Evolutionary conservation across 2,113 vertebrate species (phyloP).

Genomic region (Xyrauchen texanus): DNA sequence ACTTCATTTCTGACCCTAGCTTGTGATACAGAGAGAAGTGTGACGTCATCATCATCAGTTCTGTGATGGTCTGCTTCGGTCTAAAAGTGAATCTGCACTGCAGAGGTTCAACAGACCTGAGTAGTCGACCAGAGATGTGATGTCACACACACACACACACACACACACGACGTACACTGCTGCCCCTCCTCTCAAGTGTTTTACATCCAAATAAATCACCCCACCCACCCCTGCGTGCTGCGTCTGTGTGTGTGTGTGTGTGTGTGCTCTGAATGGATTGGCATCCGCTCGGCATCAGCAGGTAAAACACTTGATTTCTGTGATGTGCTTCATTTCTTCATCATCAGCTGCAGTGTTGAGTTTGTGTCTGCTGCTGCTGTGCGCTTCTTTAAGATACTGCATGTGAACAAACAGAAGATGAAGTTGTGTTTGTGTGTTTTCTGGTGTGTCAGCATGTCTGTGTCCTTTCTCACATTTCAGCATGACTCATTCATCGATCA

Average conservation of each 20-base stretch:
- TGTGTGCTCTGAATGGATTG: slow-evolving; percentile 30
- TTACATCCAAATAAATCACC: no score
- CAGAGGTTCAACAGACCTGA: slow-evolving; percentile 65
- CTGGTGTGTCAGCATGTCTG: no score
- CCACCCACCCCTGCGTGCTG: neutral
- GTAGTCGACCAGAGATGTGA: slow-evolving; percentile 55
- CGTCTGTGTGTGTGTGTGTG: slow-evolving; percentile 5
- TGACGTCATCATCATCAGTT: neutral
- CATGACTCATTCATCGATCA: no score
- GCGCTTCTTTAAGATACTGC: neutral
- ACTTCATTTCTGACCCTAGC: no score
- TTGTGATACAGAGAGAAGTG: no score
- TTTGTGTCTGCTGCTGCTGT: no score
- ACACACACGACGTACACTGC: neutral
- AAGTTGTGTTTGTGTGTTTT: no score
- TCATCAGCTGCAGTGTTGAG: no score
- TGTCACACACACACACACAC: neutral
- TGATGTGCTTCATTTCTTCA: no score
- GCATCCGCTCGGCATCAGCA: neutral
- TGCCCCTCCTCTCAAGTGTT: no score
- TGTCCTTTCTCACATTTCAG: no score
- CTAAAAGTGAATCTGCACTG: slow-evolving; percentile 71
- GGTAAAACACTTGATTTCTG: slow-evolving; percentile 34
- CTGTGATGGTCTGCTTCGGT: slow-evolving; percentile 64
- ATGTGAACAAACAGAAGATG: neutral